Conservation (phyloP, 2,888 invertebrate genomes). For the Acrobasis consociella region DNA sequence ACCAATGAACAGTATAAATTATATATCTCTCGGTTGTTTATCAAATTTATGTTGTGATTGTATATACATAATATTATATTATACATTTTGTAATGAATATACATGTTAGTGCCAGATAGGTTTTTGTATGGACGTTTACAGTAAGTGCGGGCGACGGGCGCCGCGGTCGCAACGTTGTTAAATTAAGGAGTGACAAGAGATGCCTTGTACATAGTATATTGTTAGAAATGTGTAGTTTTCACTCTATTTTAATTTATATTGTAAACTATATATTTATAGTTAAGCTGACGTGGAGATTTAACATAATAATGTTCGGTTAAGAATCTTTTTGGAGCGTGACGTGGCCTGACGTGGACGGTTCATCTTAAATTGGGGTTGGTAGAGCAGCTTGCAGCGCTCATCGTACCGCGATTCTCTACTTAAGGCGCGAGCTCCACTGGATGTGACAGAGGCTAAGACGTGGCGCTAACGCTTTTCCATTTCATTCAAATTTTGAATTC, state of each 20-base stretch:
- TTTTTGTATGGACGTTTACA: slow-evolving; percentile 78
- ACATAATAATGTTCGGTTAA: slow-evolving; percentile 60
- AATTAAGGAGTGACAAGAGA: slow-evolving; percentile 57
- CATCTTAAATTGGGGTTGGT: slow-evolving; percentile 61
- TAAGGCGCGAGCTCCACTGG: slow-evolving; percentile 30
- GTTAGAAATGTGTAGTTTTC: slow-evolving; percentile 79
- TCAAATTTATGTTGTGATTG: slow-evolving; percentile 81
- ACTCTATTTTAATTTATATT: slow-evolving; percentile 79
- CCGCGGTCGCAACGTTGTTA: slow-evolving; percentile 44
- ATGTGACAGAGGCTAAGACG: too few species aligned
- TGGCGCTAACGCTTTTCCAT: too few species aligned
- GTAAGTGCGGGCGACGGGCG: slow-evolving; percentile 38
- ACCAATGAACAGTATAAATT: slow-evolving; percentile 53
- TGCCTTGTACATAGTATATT: slow-evolving; percentile 78
- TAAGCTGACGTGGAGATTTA: slow-evolving; percentile 68
- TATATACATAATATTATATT: slow-evolving; percentile 76
- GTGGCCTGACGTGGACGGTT: slow-evolving; percentile 60
- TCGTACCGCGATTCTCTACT: slow-evolving; percentile 40
- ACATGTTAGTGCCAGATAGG: slow-evolving; percentile 82
- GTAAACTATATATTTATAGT: slow-evolving; percentile 76
- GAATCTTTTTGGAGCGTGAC: slow-evolving; percentile 40
- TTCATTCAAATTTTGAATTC: too few species aligned
- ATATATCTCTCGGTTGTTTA: slow-evolving; percentile 77
- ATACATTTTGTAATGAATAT: slow-evolving; percentile 81
- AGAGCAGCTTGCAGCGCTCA: slow-evolving; percentile 78